Evolutionary conservation across 2,113 vertebrate species (phyloP), one percentile per base, ranked within the genome.

Genomic region (Gallinago undulata): DNA sequence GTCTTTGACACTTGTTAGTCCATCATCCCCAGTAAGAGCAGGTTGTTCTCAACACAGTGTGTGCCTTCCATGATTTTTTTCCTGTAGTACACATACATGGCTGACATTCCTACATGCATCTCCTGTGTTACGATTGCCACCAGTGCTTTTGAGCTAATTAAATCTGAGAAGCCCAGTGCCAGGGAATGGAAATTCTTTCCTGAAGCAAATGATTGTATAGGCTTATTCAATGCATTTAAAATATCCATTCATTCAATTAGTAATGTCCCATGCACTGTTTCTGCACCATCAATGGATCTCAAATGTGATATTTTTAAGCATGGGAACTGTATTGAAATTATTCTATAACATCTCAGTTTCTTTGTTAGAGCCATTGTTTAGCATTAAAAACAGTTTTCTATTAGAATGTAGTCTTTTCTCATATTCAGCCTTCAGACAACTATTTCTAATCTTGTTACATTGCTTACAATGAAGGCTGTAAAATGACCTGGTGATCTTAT

Each of bases 81-180:
- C 11, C 21, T 53, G 7, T 9, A 41, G 30, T 43, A 60, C 22
- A 24, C 2, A 55, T 24, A 7, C 33, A 37, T 9, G 13, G 27
- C 21, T 9, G 7, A n/a, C 41, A 43, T 92, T 76, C 57, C 35
- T 41, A 16, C 2, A 1, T 16, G 13, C 0, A 0, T n/a, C 24
- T 41, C 39, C 14, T 37, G 50, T 84, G n/a, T 31, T 84, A 59
- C 1, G 0, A 5, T 11, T 66, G 43, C 57, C 48, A 69, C 35
- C 83, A 67, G 12, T 55, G 33, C 31, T 66, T 22, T 81, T 35
- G 9, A 74, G 21, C 23, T 89, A 70, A 72, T 53, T 62, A 89
- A 94, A 73, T 64, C 53, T 24, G 47, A 81, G 70, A 64, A 91
- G 27, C 15, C n/a, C 9, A 43, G 13, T 33, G 28, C 25, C 39